These are phyloP conservation scores for Anoura caudifer DNA, from an alignment of 2,113 vertebrate genomes.

Conservation along the genomic window DNA sequence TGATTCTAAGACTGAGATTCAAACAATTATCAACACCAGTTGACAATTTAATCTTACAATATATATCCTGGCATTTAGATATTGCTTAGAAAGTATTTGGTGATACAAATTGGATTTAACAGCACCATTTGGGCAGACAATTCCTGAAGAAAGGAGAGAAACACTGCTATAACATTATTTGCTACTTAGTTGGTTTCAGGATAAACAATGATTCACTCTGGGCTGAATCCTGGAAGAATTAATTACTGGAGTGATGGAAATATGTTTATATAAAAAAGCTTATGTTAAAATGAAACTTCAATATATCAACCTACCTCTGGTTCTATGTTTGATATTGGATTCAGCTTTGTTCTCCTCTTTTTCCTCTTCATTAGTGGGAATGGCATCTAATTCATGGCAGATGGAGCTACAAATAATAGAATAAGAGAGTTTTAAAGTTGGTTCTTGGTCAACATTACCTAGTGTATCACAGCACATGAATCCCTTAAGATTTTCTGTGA, in stretches of 20 bases:
- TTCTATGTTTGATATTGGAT: constrained; percentile 79
- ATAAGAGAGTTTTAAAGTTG: constrained; percentile 28
- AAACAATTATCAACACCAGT: background rate
- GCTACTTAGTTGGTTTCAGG: background rate
- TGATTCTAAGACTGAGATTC: background rate
- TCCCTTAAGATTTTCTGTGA: background rate
- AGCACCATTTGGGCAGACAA: background rate
- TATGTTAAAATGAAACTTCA: background rate
- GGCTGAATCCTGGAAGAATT: background rate
- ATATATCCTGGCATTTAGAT: constrained; percentile 12
- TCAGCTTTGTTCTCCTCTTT: constrained; percentile 79
- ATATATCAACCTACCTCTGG: constrained; percentile 81
- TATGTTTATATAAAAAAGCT: background rate
- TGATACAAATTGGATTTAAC: background rate
- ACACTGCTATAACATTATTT: background rate
- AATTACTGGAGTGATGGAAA: background rate
- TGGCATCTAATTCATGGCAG: constrained; percentile 89
- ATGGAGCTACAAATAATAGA: constrained; percentile 74
- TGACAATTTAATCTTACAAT: background rate
- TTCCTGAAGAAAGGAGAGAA: background rate
- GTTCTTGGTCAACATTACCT: background rate
- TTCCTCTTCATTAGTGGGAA: constrained; percentile 76
- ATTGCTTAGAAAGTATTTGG: background rate
- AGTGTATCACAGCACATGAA: background rate
- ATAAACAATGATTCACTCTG: background rate